Evolutionary conservation across 1,140 invertebrate species (phyloP), one percentile per base, ranked within the genome.

Genomic region (Heliconius eleuchia): DNA sequence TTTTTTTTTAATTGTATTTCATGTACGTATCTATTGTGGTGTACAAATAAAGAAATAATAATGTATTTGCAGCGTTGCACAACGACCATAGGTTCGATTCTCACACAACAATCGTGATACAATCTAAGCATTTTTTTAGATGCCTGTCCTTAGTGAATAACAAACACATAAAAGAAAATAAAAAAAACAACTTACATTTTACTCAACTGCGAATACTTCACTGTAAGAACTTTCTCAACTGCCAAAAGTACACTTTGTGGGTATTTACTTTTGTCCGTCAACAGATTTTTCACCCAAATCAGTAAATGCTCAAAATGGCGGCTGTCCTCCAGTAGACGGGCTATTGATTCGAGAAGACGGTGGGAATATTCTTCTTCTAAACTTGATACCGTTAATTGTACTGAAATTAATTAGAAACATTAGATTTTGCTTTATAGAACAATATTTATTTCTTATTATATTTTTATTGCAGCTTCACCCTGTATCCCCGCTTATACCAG

Each of bases 281-380:
- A 87, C 4, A 98, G 91, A 66, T 88, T 87, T 83, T 96, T 95
- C 60, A 97, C 95, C 98, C 98, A 99, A 39, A 96, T 90, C 1
- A 99, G 89, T 93, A 99, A 98, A 90, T 98, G 99, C 88, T 99
- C 97, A 71, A 99, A 88, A 88, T 99, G 98, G 3, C 96, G 95
- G 1, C 97, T 97, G 18, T 94, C 95, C 85, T 98, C 98, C 23
- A 99, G 89, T 75, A 96, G 95, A 23, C 94, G 94, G 0, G 97
- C 96, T 34, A 99, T 86, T 79, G 97, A 97, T 72, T 95, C 94
- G 9, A 99, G 90, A 34, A 98, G 87, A 77, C 97, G 96, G 82
- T 97, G 96, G 1, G 97, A 93, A 90, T 98, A 99, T n/a, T 97
- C 92, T 57, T 96, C 95, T 16, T 97, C 95, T 7, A 99, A 88